Percentiles rank a stretch among this genome's conserved stretches.
phyloP scores from a whole-genome alignment of 2,888 invertebrate species.

The Papilio demoleus region DNA sequence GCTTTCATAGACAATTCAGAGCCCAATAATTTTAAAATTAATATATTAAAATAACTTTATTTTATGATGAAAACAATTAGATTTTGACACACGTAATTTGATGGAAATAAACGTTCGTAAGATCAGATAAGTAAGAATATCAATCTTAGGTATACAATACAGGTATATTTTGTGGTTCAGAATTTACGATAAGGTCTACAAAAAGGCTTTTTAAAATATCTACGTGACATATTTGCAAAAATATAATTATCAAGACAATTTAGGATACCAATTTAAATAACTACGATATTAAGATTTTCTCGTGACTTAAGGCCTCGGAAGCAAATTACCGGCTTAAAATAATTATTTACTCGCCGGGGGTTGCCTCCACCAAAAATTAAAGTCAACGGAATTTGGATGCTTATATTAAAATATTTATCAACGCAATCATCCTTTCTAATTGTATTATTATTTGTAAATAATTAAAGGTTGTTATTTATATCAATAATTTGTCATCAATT shows the following conservation, averaged over 20 bases:
- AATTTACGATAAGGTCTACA: background rate
- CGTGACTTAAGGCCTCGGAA: background rate
- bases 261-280: background rate
- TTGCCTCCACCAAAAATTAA: conserved; percentile 2
- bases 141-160: background rate
- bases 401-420: background rate
- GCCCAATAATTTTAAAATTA: background rate
- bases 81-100: background rate
- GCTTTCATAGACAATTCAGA: background rate
- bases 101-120: too few species aligned
- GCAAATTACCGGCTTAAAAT: conserved; percentile 15
- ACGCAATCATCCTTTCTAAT: conserved; percentile 1
- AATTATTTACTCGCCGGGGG: conserved; percentile 8
- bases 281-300: conserved; percentile 13
- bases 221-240: background rate
- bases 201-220: background rate
- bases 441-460: background rate
- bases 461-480: too few species aligned
- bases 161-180: background rate
- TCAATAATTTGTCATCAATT: too few species aligned
- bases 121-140: too few species aligned
- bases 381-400: background rate
- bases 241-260: conserved; percentile 3
- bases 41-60: conserved; percentile 1
- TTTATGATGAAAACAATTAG: background rate